Evolutionary conservation across 1,140 invertebrate genomes (phyloP).

Genomic region (Wiebesia pumilae): DNA sequence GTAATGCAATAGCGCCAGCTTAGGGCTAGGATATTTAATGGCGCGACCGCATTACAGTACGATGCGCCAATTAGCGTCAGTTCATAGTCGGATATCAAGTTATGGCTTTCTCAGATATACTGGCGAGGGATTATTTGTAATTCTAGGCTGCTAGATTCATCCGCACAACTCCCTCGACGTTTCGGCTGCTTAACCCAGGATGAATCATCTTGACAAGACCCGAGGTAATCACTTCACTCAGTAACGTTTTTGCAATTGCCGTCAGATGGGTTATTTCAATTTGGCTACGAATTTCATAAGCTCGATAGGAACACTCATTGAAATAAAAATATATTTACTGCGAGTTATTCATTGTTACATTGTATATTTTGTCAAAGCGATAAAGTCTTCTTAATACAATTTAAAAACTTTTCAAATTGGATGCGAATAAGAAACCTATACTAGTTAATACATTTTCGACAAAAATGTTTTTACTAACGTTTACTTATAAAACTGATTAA

Average conservation of each 20-base stretch:
- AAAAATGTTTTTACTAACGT: too few relatives aligned
- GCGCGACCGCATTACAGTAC: constrained; percentile 63
- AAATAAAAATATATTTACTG: too few relatives aligned
- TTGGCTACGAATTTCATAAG: too few relatives aligned
- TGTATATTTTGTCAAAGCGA: too few relatives aligned
- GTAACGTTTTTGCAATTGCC: not conserved
- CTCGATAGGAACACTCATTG: too few relatives aligned
- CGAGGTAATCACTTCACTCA: not conserved
- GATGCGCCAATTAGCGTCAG: constrained; percentile 67
- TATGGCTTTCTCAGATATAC: constrained; percentile 49
- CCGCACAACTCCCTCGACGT: not conserved
- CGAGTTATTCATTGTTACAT: too few relatives aligned
- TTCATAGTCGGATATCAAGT: constrained; percentile 56
- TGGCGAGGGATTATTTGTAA: not conserved
- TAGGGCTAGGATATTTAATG: constrained; percentile 41
- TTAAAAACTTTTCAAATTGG: too few relatives aligned
- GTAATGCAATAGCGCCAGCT: not conserved
- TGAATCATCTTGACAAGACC: not conserved
- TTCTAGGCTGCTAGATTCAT: not conserved
- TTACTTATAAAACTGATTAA: too few relatives aligned
- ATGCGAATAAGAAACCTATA: too few relatives aligned
- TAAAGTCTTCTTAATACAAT: too few relatives aligned
- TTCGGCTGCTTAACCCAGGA: not conserved
- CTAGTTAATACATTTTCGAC: too few relatives aligned
- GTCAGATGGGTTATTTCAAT: too few relatives aligned